Percentiles rank a stretch among this genome's conserved stretches.
phyloP scores from a whole-genome alignment of 1,140 invertebrate species.

The Plectus sambesii region DNA sequence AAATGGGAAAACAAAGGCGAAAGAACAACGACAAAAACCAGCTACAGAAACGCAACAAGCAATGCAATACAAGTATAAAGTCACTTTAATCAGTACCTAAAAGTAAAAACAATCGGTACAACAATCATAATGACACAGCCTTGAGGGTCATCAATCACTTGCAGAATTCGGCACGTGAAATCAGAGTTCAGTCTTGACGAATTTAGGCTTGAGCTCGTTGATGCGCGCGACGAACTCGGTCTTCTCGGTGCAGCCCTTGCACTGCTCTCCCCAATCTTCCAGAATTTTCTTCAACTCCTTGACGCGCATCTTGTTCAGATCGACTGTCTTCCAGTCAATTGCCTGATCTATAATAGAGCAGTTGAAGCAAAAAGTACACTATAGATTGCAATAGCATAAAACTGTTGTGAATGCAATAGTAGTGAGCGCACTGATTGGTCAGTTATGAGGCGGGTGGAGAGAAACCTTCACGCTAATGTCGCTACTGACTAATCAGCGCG shows the following conservation, averaged over 20 bases:
- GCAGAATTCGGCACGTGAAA: no score
- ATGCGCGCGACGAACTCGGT: slow-evolving; percentile 89
- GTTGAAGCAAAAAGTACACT: slow-evolving; percentile 40
- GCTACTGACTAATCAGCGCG: no score
- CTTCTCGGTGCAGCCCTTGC: slow-evolving; percentile 97
- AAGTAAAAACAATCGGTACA: slow-evolving; percentile 3
- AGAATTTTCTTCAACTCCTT: slow-evolving; percentile 94
- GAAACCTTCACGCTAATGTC: no score
- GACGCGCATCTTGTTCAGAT: slow-evolving; percentile 93
- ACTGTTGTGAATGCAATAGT: no score
- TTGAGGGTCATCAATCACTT: no score
- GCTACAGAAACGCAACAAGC: no score
- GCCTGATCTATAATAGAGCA: slow-evolving; percentile 66
- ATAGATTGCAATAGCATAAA: slow-evolving; percentile 11
- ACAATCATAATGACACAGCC: slow-evolving; percentile 12
- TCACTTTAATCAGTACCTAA: background rate
- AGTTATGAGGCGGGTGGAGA: no score
- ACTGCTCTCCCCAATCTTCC: slow-evolving; percentile 89
- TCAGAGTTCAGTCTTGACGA: slow-evolving; percentile 53
- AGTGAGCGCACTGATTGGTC: no score
- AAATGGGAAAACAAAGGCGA: no score
- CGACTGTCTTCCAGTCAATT: slow-evolving; percentile 87
- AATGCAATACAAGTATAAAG: background rate
- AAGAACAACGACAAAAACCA: no score
- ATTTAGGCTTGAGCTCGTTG: slow-evolving; percentile 87